Base-by-base conservation (phyloP, 2,113 vertebrate genomes). In the Perognathus longimembris region DNA sequence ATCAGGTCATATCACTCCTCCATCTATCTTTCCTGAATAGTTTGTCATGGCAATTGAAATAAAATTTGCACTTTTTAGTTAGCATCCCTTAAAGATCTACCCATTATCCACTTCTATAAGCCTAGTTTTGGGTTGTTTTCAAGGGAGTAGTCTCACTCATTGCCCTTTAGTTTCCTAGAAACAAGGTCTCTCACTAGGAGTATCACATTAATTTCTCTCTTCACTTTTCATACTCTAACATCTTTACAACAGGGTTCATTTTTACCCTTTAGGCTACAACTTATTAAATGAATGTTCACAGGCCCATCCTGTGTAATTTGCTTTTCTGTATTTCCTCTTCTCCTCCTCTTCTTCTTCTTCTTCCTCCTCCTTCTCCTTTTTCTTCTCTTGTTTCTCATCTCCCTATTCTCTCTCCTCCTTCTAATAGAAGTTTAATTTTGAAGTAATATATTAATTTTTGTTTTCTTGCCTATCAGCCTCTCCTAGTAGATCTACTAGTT, bases 141-240 rank as follows among this genome's bases (percentile, higher is more conserved):
- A 30, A 3, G 24, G 3, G 2, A 0, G 1, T 17, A 22, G 11
- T 17, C 18, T 26, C 4, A 15, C n/a, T 69, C 32, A 6, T 9
- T 82, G 8, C 79, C 24, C 28, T 77, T 34, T 15, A 57, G 59
- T 74, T 85, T 85, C 20, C 50, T 84, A 54, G 70, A 89, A 70
- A 26, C 3, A 67, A 34, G 20, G 21, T n/a, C 30, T 50, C 50
- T 21, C 17, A 17, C 3, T 18, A 70, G 18, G 22, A 9, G 34
- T 32, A 78, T 61, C 71, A 9, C 17, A 3, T 73, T 28, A 79
- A 18, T 66, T 69, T 1, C 54, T 42, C 5, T 10, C 24, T 34
- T 66, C 63, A 30, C 21, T 61, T n/a, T 63, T 7, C 24, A 34
- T 12, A 59, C 4, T 30, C 14, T 14, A 28, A 5, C 22, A 14